Base-by-base conservation (phyloP, 23 tunicate species). In the Botrylloides violaceus region DNA sequence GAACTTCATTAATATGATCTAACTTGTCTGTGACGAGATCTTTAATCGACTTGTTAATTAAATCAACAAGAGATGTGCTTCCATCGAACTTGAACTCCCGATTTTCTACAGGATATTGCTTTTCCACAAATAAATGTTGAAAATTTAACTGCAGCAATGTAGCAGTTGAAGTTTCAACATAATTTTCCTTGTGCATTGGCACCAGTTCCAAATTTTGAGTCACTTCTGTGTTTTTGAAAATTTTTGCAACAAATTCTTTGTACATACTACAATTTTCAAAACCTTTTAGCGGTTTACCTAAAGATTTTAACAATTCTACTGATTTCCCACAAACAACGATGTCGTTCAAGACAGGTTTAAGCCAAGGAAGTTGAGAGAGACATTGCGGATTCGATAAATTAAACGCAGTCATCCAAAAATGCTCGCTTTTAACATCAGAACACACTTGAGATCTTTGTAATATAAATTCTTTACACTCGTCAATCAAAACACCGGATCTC, bases 311-410 rank as follows among this genome's bases (percentile, higher is more conserved):
- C 0, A 88, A 71, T 72, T 88, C 88, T 84, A 88, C 82, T 26
- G 96, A 88, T 66, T 82, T 88, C 2, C 96, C 96, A 70, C 77
- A 86, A 56, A 80, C 75, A 7, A 78, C 39, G 9, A 80, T 37
- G 18, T 32, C 71, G 59, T 73, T 50, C 7, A 87, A 49, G 5
- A 88, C 55, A 26, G 57, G 33, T n/a, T 61, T 34, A 22, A 88
- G 50, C 84, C 88, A 78, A 4, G 96, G 80, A 28, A 66, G 37
- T 12, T 58, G 6, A 1, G 49, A 20, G n/a, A 31, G 39, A 26
- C 68, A 38, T 68, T 80, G 39, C 2, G 62, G 75, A 36, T 63
- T 57, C 0, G 77, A 49, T 7, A 58, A 28, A 7, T 36, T 31
- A 9, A 87, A 36, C 2, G 86, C 86, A 7, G 66, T 63, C 3